These are phyloP conservation scores for Apistogramma diplotaenia DNA, from an alignment of 2,113 vertebrate species.

Conservation along the genomic window DNA sequence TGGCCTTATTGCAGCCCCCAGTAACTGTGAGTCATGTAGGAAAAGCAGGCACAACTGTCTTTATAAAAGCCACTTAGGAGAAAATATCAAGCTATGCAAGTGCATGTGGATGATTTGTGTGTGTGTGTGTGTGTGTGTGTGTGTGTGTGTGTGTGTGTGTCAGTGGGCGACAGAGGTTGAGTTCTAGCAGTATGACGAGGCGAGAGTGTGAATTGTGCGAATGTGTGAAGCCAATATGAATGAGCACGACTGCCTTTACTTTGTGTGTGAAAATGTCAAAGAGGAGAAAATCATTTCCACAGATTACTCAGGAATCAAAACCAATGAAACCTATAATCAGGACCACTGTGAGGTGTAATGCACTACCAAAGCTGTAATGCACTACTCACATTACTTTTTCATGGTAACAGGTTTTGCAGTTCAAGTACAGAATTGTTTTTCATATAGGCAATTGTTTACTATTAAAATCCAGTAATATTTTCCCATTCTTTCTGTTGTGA, in stretches of 20 bases:
- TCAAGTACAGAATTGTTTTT: not conserved
- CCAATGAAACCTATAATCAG: not conserved
- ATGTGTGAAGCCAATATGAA: constrained; percentile 13
- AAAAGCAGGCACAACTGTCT: constrained; percentile 37
- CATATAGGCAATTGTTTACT: not conserved
- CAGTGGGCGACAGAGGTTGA: not conserved
- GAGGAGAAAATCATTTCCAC: not conserved
- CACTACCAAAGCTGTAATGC: too few species aligned
- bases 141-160: not conserved
- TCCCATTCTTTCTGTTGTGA: not conserved
- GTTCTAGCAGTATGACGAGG: not conserved
- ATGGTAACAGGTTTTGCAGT: not conserved
- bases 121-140: not conserved
- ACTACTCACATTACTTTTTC: not conserved
- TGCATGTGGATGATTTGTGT: not conserved
- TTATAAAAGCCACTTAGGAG: constrained; percentile 25
- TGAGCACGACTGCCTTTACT: constrained; percentile 1
- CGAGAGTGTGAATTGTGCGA: constrained; percentile 7
- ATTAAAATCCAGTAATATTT: not conserved
- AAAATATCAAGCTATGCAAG: constrained; percentile 29
- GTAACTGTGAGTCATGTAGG: constrained; percentile 44
- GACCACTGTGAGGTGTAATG: not conserved
- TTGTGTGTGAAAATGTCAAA: constrained; percentile 20
- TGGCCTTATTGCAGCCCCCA: constrained; percentile 1
- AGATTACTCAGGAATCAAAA: constrained; percentile 28